Evolutionary conservation across 2,113 vertebrate genomes (phyloP).

Genomic region (Sebastes schlegelii): DNA sequence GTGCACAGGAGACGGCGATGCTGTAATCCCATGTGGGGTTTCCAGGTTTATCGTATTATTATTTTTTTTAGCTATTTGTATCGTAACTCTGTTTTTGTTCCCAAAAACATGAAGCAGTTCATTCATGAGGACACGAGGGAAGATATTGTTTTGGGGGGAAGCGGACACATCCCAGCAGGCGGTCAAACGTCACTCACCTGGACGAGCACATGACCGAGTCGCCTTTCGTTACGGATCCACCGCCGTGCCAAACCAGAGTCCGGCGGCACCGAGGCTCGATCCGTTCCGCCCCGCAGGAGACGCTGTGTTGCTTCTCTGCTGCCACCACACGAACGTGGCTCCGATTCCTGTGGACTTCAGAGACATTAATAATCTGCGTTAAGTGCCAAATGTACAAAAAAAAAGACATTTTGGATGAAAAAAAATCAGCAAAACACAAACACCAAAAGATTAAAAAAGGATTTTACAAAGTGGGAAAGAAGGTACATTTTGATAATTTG

Average conservation of each 20-base stretch:
- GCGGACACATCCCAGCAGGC: conserved; percentile 3
- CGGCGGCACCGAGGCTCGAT: conserved; percentile 12
- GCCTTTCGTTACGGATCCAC: conserved; percentile 54
- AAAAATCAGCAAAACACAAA: conserved; percentile 36
- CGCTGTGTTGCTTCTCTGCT: conserved; percentile 18
- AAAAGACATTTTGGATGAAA: conserved; percentile 45
- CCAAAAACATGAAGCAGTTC: conserved; percentile 32
- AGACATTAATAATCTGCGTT: conserved; percentile 60
- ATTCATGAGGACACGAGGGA: conserved; percentile 11
- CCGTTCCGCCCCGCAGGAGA: conserved; percentile 35
- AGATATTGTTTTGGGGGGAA: conserved; percentile 8
- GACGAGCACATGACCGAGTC: conserved; percentile 34
- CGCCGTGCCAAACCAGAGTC: conserved; percentile 31
- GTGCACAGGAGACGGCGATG: neutral
- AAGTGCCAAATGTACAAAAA: conserved; percentile 78
- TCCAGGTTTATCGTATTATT: conserved; percentile 63
- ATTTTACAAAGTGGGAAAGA: conserved; percentile 36
- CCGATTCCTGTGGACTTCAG: conserved; percentile 48
- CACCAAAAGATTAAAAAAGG: conserved; percentile 62
- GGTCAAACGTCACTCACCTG: conserved; percentile 2
- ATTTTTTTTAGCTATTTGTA: conserved; percentile 61
- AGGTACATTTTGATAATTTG: conserved; percentile 61
- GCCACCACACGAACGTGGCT: conserved; percentile 45
- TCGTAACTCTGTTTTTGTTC: conserved; percentile 20
- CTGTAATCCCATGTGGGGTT: conserved; percentile 54